phyloP scores from a whole-genome alignment of 2,113 vertebrate genomes.

The Cynocephalus volans region DNA sequence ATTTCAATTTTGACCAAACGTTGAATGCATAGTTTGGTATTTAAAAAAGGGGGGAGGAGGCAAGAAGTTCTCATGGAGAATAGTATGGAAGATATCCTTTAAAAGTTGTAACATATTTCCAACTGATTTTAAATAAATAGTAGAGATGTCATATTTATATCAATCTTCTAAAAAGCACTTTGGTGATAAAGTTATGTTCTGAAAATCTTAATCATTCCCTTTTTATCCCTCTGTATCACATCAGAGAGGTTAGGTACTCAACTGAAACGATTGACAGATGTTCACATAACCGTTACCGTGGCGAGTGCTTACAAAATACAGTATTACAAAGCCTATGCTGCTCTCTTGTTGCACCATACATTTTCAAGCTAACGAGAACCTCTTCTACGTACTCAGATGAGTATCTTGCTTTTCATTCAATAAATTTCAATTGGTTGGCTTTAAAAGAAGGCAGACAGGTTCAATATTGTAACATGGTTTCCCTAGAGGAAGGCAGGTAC shows the following conservation, averaged over 20 bases:
- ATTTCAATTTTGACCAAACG: constrained; percentile 40
- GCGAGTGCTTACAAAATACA: not conserved
- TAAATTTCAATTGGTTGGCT: not conserved
- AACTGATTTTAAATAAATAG: constrained; percentile 51
- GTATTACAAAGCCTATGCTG: not conserved
- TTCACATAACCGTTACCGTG: not conserved
- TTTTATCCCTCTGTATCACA: not conserved
- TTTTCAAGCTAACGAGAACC: constrained; percentile 1
- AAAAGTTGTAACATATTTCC: not conserved
- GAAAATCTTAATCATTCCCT: not conserved
- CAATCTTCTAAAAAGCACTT: not conserved
- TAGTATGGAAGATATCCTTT: constrained; percentile 22
- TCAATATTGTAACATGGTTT: not conserved
- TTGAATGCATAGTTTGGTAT: not conserved
- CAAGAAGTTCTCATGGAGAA: not conserved
- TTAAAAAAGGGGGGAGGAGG: not conserved
- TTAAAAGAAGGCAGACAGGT: constrained; percentile 11
- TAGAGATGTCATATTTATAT: not conserved
- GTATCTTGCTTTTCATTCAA: constrained; percentile 27
- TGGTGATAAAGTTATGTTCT: not conserved
- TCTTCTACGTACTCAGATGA: not conserved
- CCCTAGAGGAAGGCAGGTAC: not conserved
- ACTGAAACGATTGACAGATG: not conserved
- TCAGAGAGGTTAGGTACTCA: not conserved
- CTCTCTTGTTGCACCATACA: not conserved